Base-by-base conservation (phyloP, 2,797 vertebrate species). In the Pyrocephalus nanus region DNA sequence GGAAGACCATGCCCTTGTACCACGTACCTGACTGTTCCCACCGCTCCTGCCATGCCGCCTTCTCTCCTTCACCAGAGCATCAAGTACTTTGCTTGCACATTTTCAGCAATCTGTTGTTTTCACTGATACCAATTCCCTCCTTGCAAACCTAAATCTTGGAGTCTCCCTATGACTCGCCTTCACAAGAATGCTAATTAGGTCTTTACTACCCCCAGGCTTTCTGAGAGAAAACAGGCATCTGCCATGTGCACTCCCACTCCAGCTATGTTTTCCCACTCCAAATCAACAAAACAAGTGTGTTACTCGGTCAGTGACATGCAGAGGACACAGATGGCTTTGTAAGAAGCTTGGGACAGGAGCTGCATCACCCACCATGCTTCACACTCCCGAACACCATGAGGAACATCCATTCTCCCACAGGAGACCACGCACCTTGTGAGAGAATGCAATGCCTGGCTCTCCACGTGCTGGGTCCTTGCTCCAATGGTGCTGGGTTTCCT, bases 141-240 rank as follows among this genome's bases (percentile, higher is more conserved):
- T 57, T 38, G 57, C 69, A 91, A 89, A 91, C 84, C 60, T 91
- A 73, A 88, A 82, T 74, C 77, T n/a, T 67, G 53, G 74, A 94
- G 92, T 86, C 88, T 89, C 90, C 77, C 80, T 57, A 57, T 60
- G 70, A 94, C 77, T 89, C 72, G 84, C 72, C 90, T 93, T 95
- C 91, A 80, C 87, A 76, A 88, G 92, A 96, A 96, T 94, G 81
- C 88, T 96, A 96, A 96, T 96, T 90, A 96, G 81, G 92, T 57
- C 94, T 94, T 85, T 85, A 89, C 96, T 96, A 92, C 85, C 95
- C 78, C 81, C 89, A 91, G 95, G 96, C 94, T 93, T 93, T 95
- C 91, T 57, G 81, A 89, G 82, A 85, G 89, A 87, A 95, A 93
- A 94, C 67, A 95, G 93, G 92, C 95, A 96, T 96, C 93, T 96